Evolutionary conservation across 2,888 invertebrate genomes (phyloP).

Genomic region (Iselma pallidipennis): DNA sequence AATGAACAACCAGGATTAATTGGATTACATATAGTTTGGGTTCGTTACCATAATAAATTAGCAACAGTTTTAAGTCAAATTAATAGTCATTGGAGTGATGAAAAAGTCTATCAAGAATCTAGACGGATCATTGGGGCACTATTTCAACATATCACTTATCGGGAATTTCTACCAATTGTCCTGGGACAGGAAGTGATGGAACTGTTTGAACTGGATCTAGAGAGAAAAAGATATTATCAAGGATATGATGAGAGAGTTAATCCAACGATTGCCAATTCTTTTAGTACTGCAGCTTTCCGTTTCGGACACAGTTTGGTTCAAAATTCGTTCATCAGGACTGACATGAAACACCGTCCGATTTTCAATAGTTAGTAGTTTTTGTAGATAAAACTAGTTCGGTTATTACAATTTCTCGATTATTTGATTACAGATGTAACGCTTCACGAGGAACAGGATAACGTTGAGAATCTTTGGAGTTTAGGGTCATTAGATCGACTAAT

Average conservation of each 20-base stretch:
- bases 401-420: not conserved
- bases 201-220: slow-evolving; percentile 73
- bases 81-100: slow-evolving; percentile 88
- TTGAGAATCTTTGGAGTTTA: slow-evolving; percentile 72
- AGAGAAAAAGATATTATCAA: slow-evolving; percentile 69
- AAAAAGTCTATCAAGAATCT: slow-evolving; percentile 83
- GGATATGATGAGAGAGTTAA: slow-evolving; percentile 72
- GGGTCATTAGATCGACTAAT: slow-evolving; percentile 80
- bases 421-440: slow-evolving; percentile 71
- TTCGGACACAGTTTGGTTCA: slow-evolving; percentile 89
- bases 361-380: slow-evolving; percentile 74
- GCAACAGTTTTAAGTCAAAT: slow-evolving; percentile 71
- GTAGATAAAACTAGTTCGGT: slow-evolving; percentile 42
- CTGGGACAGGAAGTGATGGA: slow-evolving; percentile 73
- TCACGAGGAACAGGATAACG: slow-evolving; percentile 75
- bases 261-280: slow-evolving; percentile 76
- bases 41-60: slow-evolving; percentile 75
- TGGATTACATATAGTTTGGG: slow-evolving; percentile 74
- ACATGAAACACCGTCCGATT: slow-evolving; percentile 69
- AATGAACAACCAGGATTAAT: slow-evolving; percentile 81
- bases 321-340: slow-evolving; percentile 73
- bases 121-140: slow-evolving; percentile 80
- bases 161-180: slow-evolving; percentile 81
- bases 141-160: slow-evolving; percentile 82
- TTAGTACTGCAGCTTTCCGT: slow-evolving; percentile 81